Evolutionary conservation across 2,113 vertebrate genomes (phyloP).

Genomic region (Deroptyus accipitrinus): DNA sequence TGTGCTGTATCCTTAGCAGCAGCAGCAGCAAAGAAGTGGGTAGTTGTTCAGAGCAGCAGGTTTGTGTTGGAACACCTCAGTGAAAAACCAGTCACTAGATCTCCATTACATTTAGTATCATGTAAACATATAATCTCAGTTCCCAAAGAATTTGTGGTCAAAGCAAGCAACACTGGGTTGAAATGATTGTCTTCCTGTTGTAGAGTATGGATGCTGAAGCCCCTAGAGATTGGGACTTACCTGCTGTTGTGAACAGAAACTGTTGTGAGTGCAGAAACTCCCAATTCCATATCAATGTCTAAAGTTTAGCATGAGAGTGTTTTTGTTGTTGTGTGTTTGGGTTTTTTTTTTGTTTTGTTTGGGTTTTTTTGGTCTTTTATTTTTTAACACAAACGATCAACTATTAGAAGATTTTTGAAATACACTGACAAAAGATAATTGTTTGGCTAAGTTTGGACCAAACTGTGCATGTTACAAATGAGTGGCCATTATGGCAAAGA

Average conservation of each 20-base stretch:
- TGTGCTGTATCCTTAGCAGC: not conserved
- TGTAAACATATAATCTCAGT: not conserved
- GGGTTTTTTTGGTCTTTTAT: not conserved
- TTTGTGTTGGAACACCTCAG: not conserved
- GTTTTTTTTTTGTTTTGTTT: not conserved
- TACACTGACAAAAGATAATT: not conserved
- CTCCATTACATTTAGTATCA: not conserved
- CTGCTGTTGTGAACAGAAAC: not conserved
- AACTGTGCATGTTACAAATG: not conserved
- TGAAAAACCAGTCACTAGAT: not conserved
- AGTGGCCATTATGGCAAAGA: not conserved
- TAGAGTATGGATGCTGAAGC: no score
- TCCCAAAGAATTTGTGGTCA: not conserved
- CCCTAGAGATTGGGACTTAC: fast-evolving
- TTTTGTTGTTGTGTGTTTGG: not conserved
- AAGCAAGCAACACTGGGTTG: not conserved
- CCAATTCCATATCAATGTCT: not conserved
- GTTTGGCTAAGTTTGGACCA: not conserved
- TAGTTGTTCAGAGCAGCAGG: not conserved
- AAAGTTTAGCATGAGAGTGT: not conserved
- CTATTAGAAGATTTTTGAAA: not conserved
- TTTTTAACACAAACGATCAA: not conserved
- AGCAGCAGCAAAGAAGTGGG: not conserved
- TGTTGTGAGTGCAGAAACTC: not conserved
- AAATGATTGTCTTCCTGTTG: not conserved